Base-by-base conservation (phyloP, 2,888 invertebrate species). In the Ptychoptera albimana region DNA sequence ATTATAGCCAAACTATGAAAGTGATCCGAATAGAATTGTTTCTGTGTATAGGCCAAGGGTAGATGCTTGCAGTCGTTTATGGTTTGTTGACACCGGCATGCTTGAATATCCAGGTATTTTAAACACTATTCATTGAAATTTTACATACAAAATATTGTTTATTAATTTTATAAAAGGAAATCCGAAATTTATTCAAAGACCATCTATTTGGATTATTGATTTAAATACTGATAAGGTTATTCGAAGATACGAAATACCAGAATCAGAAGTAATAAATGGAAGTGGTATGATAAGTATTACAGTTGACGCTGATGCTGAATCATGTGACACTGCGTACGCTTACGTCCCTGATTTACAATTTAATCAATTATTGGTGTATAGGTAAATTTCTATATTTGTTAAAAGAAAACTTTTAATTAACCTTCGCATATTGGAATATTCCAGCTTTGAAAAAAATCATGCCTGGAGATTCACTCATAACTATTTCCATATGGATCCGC, bases 31-130 rank as follows among this genome's bases (percentile, higher is more conserved):
- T 16, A 54, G 56, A 35, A 55, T 83, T 9, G 71, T 79, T 2
- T 84, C 79, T 0, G 79, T 83, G 2, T 84, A 84, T 57, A 68
- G 86, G 37, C 73, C 81, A 1, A 69, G 72, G 9, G 72, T 79
- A 0, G 87, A 87, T 56, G 60, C 62, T 2, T 87, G 85, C 52
- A 75, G 78, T 38, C 63, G 85, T 5, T 65, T 87, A 2, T 87
- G 86, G 86, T 78, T 82, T 55, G 73, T 85, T 1, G 86, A 86
- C 54, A 81, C 82, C 0, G 86, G 86, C 2, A 59, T 79, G 34
- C 57, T 80, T 44, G 81, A 85, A 57, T 71, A 77, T 54, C 73
- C 77, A 43, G 72, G 82, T 73, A 60, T 23, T 23, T 23, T n/a
- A n/a, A n/a, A n/a, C n/a, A n/a, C n/a, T n/a, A n/a, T n/a, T n/a